A percentile compares a stretch with the other conserved stretches of the same genome.
Conservation (phyloP, 2,797 vertebrate genomes). For the Microcaecilia unicolor region DNA sequence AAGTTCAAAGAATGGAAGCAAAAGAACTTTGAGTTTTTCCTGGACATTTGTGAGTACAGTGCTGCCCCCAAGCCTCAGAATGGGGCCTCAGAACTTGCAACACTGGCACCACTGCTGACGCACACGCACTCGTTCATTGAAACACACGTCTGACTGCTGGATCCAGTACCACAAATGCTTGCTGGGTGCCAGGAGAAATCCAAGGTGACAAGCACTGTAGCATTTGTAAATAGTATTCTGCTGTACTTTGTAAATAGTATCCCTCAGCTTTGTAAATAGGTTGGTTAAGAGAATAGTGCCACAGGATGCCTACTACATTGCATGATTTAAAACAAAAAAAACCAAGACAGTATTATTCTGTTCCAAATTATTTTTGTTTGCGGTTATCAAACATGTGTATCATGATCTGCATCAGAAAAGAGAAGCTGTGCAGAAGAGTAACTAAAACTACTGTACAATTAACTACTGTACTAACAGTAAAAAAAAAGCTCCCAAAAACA, state of each 20-base stretch:
- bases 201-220: conserved; percentile 54
- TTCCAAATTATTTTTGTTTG: conserved; percentile 30
- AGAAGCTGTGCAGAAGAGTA: conserved; percentile 68
- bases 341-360: conserved; percentile 64
- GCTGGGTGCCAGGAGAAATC: conserved; percentile 23
- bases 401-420: conserved; percentile 49
- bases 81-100: conserved; percentile 64
- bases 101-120: conserved; percentile 65
- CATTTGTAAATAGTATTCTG: conserved; percentile 69
- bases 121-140: conserved; percentile 85
- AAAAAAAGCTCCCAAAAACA: conserved; percentile 47
- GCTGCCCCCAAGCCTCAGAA: conserved; percentile 58
- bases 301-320: conserved; percentile 83
- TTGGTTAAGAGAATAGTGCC: conserved; percentile 72
- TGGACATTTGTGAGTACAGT: conserved; percentile 81
- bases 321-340: too few species aligned
- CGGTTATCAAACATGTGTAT: conserved; percentile 24
- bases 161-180: background rate
- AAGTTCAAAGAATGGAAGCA: conserved; percentile 82
- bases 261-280: conserved; percentile 69
- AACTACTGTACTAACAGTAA: conserved; percentile 65
- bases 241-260: conserved; percentile 68
- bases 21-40: conserved; percentile 77
- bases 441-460: conserved; percentile 62
- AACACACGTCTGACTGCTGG: conserved; percentile 66